Evolutionary conservation across 2,113 vertebrate genomes (phyloP), one percentile per base, ranked within the genome.

Genomic region (Prochilodus magdalenae): DNA sequence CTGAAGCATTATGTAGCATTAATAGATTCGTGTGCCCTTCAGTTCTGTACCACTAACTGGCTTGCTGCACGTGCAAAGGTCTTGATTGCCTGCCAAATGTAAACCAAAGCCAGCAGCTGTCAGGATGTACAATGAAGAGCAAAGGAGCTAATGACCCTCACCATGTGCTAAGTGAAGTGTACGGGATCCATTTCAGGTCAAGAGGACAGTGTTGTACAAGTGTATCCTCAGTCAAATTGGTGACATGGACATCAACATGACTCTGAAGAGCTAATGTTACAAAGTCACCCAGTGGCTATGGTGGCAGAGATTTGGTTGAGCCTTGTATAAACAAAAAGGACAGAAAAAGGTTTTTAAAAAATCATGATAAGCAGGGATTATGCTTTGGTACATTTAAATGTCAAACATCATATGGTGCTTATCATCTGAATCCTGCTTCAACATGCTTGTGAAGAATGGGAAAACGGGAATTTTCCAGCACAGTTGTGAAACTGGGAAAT

Each of bases 401-500:
- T 13, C 53, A 30, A 47, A 20, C 18, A 20, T 2, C 16, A 18
- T 65, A 66, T 7, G 20, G 47, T 49, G 20, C 20, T 16, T 67
- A 33, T 10, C 36, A 49, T 5, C 2, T 30, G 27, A 63, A 29
- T 24, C 51, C 59, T 16, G 8, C 22, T 22, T 36, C 55, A 44
- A 27, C 40, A 22, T 75, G 8, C 16, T n/a, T 29, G 47, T 70
- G 57, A 75, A n/a, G 11, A 6, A 4, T 33, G 40, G 0, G 27
- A 65, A n/a, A 27, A 60, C 13, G 22, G 69, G 73, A 60, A 69
- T 59, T 82, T 76, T 60, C 49, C 26, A 62, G 0, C 15, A 24
- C 27, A 70, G 22, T 47, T 75, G 53, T 76, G 29, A 75, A 82
- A 82, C n/a, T 20, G 51, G 57, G 55, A 75, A 30, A 22, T 27